These are phyloP conservation scores for Halcyon badia DNA, from an alignment of 2,797 vertebrate species.

Conservation along the genomic window DNA sequence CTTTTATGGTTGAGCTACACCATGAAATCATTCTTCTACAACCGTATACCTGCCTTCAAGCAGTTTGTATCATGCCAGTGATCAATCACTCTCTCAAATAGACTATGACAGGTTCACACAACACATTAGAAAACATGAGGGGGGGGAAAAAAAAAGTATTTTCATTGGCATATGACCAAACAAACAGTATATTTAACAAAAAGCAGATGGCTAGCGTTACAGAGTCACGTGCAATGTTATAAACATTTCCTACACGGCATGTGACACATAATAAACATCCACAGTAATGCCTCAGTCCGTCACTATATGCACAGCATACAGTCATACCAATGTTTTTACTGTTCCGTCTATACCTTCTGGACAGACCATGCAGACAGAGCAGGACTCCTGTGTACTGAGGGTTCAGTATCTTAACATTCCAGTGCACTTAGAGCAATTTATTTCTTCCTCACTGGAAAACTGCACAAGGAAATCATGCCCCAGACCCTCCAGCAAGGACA, in stretches of 20 bases:
- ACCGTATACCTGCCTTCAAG: background rate
- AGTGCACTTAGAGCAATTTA: background rate
- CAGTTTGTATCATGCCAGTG: background rate
- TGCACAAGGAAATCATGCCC: background rate
- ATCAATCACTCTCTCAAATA: background rate
- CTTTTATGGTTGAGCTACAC: background rate
- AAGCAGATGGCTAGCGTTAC: background rate
- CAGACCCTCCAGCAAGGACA: background rate
- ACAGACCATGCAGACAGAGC: background rate
- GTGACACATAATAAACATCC: background rate
- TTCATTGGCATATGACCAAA: background rate
- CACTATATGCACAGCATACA: background rate
- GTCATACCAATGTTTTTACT: background rate
- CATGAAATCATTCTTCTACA: background rate
- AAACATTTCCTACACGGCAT: background rate
- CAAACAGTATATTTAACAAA: background rate
- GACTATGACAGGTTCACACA: background rate
- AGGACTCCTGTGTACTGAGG: background rate
- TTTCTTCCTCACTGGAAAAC: background rate
- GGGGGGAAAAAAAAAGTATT: background rate
- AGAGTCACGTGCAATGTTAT: background rate
- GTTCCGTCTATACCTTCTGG: background rate
- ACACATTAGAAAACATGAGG: background rate
- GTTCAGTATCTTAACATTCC: background rate
- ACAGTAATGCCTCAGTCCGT: background rate